Conservation (phyloP, 2,888 invertebrate genomes). For the Xanthia icteritia region DNA sequence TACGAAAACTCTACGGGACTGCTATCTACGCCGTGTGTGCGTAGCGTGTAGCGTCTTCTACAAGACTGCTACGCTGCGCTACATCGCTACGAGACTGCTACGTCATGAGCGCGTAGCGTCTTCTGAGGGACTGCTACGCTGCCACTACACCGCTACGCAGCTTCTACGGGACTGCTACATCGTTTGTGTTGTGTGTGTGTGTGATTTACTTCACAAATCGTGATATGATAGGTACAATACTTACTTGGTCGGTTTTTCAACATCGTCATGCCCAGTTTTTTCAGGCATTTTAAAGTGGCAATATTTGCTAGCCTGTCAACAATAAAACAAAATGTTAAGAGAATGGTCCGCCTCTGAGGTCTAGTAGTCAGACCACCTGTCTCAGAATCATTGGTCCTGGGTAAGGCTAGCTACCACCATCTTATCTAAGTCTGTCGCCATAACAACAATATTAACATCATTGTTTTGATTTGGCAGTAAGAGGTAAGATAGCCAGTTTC, state of each 20-base stretch:
- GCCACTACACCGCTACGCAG: background rate
- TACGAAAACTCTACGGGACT: background rate
- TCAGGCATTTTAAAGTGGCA: conserved; percentile 81
- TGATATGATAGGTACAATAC: conserved; percentile 58
- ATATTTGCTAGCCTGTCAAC: conserved; percentile 85
- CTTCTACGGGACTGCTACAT: background rate
- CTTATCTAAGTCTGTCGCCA: too few relatives aligned
- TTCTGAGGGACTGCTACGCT: background rate
- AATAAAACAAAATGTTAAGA: conserved; percentile 1
- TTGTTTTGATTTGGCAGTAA: too few relatives aligned
- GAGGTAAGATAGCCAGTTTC: too few relatives aligned
- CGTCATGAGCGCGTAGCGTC: background rate
- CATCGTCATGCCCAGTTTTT: conserved; percentile 84
- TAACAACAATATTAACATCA: too few relatives aligned
- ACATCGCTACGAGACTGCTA: background rate
- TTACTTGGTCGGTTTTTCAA: conserved; percentile 86
- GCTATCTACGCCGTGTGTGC: background rate
- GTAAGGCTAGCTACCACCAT: too few relatives aligned
- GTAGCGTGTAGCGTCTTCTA: background rate
- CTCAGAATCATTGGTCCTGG: too few relatives aligned
- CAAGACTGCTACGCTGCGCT: background rate
- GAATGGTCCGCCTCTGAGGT: background rate
- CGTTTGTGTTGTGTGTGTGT: background rate
- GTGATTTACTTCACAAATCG: background rate
- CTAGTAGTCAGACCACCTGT: too few relatives aligned